These are phyloP conservation scores for Heliangelus exortis DNA, from an alignment of 2,797 vertebrate genomes.

Conservation along the genomic window DNA sequence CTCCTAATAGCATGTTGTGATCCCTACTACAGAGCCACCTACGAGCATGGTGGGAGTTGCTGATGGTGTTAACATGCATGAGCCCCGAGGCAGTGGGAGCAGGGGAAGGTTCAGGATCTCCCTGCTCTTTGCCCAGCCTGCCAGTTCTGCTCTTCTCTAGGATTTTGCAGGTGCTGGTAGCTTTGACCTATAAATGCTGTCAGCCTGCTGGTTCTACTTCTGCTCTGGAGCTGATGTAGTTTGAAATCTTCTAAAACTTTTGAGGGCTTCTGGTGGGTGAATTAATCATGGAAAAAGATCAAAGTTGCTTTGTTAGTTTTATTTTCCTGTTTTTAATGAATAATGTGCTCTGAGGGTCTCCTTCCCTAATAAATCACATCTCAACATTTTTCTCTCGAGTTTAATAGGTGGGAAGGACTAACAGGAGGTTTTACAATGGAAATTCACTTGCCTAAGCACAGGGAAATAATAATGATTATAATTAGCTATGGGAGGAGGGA, in stretches of 20 bases:
- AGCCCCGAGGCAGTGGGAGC: fast-evolving
- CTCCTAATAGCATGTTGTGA: neutral
- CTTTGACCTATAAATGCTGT: neutral
- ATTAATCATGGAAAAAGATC: constrained; percentile 17
- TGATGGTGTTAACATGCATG: neutral
- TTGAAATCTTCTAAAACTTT: neutral
- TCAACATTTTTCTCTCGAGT: neutral
- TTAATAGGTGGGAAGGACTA: constrained; percentile 19
- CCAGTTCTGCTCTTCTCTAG: neutral
- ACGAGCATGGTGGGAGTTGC: neutral
- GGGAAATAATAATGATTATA: constrained; percentile 8
- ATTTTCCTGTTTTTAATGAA: constrained; percentile 57
- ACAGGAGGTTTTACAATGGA: constrained; percentile 21
- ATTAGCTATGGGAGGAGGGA: neutral
- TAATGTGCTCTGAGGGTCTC: constrained; percentile 42
- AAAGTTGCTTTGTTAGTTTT: constrained; percentile 45
- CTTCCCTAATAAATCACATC: constrained; percentile 18
- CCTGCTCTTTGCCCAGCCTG: neutral
- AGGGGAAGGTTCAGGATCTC: neutral
- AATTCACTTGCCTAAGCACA: constrained; percentile 18
- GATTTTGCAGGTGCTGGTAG: neutral
- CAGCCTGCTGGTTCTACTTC: neutral
- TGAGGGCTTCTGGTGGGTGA: neutral
- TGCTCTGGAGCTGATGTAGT: neutral
- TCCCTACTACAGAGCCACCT: neutral